Evolutionary conservation across 1,140 invertebrate species (phyloP), one percentile per base, ranked within the genome.

Genomic region (Drosophila albomicans): DNA sequence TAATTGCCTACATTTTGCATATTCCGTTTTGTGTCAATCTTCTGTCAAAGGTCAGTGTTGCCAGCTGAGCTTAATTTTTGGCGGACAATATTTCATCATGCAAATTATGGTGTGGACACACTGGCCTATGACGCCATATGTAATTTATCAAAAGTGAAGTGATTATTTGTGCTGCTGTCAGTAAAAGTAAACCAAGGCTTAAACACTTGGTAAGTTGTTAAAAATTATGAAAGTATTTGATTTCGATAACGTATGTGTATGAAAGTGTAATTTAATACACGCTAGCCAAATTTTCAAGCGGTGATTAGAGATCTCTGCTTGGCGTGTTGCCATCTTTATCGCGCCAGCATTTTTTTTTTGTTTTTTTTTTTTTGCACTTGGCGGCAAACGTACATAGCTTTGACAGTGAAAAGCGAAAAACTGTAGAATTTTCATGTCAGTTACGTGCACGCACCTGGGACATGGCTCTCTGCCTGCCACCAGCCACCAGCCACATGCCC

Each of bases 361-460:
- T n/a, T 48, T 30, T 16, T 3, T 51, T 2, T 49, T 7, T n/a
- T 46, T 49, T 49, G 16, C 48, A 35, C 35, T 38, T 38, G n/a
- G 16, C 35, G 35, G 38, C 25, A 48, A 25, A 25, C 20, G 20
- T 25, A 25, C 20, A 4, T 15, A 49, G 63, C 52, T 63, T 45
- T 58, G 70, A 51, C 54, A 59, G 71, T 68, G 64, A 68, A 68
- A 67, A 52, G 64, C 54, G 71, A 74, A 66, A 67, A 70, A 69
- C 41, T 75, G 65, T 70, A 70, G 66, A 69, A 70, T 75, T 75
- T 75, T 75, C 66, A 75, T 70, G 72, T 70, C 72, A 75, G 72
- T 74, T 74, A 54, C 71, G 65, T 68, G 65, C 57, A 74, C 72
- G 66, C 66, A 75, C 72, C 72, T 75, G 72, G 51, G 58, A 70